A percentile compares a stretch with the other conserved stretches of the same genome.
Conservation (phyloP, 1,140 invertebrate species). For the Drosophila quadrilineata region DNA sequence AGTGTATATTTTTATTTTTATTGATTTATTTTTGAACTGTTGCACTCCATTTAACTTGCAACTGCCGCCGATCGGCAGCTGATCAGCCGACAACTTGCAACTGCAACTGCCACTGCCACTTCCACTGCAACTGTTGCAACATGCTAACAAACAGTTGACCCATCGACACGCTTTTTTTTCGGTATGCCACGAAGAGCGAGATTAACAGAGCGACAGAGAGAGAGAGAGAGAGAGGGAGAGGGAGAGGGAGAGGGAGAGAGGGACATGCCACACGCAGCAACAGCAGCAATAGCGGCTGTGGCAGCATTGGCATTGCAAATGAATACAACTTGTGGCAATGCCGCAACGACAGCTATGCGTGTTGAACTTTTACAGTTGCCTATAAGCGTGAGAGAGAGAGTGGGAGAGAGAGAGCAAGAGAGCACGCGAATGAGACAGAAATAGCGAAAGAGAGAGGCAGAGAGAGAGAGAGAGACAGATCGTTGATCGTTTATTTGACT, state of each 20-base stretch:
- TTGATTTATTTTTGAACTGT: conserved; percentile 15
- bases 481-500: neutral
- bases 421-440: neutral
- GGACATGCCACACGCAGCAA: conserved; percentile 8
- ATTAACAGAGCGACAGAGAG: neutral
- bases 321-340: conserved; percentile 20
- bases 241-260: neutral
- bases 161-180: conserved; percentile 45
- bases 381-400: neutral
- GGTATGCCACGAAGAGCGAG: conserved; percentile 16
- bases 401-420: no score
- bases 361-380: conserved; percentile 41
- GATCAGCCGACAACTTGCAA: no score
- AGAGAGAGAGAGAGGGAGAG: neutral
- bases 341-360: conserved; percentile 25
- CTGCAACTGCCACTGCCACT: neutral
- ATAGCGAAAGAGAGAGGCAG: neutral
- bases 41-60: conserved; percentile 36
- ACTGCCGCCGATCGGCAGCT: conserved; percentile 21
- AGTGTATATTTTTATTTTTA: neutral
- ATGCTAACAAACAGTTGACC: conserved; percentile 25
- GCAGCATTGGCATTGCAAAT: conserved; percentile 49
- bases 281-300: no score
- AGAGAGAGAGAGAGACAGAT: neutral
- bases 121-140: conserved; percentile 13